Percentiles rank a stretch among this genome's conserved stretches.
phyloP scores from a whole-genome alignment of 2,888 invertebrate genomes.

The Atrina japonica region DNA sequence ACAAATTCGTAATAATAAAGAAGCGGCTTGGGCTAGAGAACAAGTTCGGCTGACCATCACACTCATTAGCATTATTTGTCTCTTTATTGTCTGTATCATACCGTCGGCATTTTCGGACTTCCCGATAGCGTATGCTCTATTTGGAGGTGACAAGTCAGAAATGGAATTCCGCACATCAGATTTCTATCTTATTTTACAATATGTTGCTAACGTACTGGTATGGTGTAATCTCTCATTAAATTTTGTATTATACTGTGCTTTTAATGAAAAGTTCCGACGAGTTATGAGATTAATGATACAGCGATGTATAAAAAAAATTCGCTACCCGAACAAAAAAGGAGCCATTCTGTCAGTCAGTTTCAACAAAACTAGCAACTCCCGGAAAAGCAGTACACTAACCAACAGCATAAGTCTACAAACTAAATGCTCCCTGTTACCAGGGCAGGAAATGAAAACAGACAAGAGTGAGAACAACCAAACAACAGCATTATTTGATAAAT shows the following conservation, averaged over 20 bases:
- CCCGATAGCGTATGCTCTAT: slow-evolving; percentile 70
- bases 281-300: slow-evolving; percentile 62
- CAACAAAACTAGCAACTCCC: slow-evolving; percentile 50
- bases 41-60: slow-evolving; percentile 75
- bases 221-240: slow-evolving; percentile 75
- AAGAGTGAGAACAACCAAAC: slow-evolving; percentile 27
- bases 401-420: slow-evolving; percentile 55
- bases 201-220: slow-evolving; percentile 70
- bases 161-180: slow-evolving; percentile 55
- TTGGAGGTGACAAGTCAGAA: slow-evolving; percentile 51
- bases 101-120: slow-evolving; percentile 74
- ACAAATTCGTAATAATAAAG: slow-evolving; percentile 63
- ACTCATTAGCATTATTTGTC: slow-evolving; percentile 73
- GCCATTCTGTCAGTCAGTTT: slow-evolving; percentile 53
- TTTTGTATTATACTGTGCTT: slow-evolving; percentile 77
- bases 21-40: slow-evolving; percentile 69
- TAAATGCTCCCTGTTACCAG: slow-evolving; percentile 40
- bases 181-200: slow-evolving; percentile 63
- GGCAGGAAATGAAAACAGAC: slow-evolving; percentile 21
- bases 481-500: slow-evolving; percentile 28
- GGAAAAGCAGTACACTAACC: slow-evolving; percentile 59
- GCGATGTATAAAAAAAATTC: slow-evolving; percentile 32
- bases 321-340: slow-evolving; percentile 27
- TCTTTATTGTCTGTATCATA: slow-evolving; percentile 75
- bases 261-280: slow-evolving; percentile 71